Evolutionary conservation across 2,113 vertebrate genomes (phyloP), one percentile per base, ranked within the genome.

Genomic region (Brachionichthys hirsutus): DNA sequence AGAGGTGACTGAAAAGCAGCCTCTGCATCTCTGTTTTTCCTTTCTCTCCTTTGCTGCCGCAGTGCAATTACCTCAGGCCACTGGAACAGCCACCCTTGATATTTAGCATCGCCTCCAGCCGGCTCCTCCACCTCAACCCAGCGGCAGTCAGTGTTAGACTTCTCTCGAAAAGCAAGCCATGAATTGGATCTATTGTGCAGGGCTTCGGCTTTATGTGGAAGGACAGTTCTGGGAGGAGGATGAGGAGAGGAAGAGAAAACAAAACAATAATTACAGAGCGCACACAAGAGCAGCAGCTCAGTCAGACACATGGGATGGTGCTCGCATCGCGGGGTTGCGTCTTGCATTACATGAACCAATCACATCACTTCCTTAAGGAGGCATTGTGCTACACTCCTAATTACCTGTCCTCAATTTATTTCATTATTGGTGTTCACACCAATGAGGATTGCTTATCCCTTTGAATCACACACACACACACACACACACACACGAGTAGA

Each of bases 51-150:
- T 16, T 5, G 9, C 57, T 81, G 78, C 84, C 16, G 73, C 82
- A 81, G 70, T 73, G 77, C 77, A 77, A 80, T 84, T 77, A 82
- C 70, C 44, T 49, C 48, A 71, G 72, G 69, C 47, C 70, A 68
- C 54, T 30, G 22, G 66, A 67, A 70, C 54, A 24, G 67, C 69
- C 57, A 69, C 67, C 70, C 54, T 67, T 81, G 73, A 75, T 81
- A 74, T 84, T 82, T 62, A 84, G 56, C 76, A 63, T 73, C 61
- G 63, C 55, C 62, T 65, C 52, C 67, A 62, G 62, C 67, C 14
- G 24, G 56, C 54, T 70, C 68, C 55, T 67, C 57, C 68, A 62
- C 64, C 61, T 71, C 67, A 44, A 65, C 36, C 69, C 74, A 72
- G 67, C 51, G 36, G 66, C 63, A 13, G 72, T 19, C 44, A 6